These are phyloP conservation scores for Ptychobarbus kaznakovi DNA, from an alignment of 2,797 vertebrate genomes.

Conservation along the genomic window DNA sequence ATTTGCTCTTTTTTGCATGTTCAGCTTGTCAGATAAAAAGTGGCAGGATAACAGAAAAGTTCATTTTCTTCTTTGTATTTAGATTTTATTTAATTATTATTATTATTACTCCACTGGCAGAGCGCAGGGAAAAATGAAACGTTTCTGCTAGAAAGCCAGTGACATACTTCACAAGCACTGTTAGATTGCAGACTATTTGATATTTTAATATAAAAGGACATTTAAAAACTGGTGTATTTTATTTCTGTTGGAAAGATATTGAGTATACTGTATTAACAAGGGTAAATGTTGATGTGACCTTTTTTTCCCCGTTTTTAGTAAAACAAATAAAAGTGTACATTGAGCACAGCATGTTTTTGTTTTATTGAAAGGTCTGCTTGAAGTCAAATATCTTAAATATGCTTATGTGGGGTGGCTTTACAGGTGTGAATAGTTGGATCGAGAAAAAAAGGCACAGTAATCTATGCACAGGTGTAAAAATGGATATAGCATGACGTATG, in stretches of 20 bases:
- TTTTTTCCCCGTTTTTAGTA: constrained; percentile 68
- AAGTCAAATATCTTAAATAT: neutral
- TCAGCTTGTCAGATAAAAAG: constrained; percentile 75
- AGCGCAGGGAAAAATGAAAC: constrained; percentile 64
- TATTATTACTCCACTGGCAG: constrained; percentile 50
- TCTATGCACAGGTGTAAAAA: neutral
- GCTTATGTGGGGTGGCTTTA: neutral
- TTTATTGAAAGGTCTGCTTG: neutral
- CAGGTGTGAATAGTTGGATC: neutral
- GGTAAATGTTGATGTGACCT: constrained; percentile 82
- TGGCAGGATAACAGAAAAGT: constrained; percentile 70
- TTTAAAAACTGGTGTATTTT: constrained; percentile 79
- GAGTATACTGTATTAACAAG: constrained; percentile 78
- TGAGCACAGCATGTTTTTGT: constrained; percentile 53
- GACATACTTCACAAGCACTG: constrained; percentile 79
- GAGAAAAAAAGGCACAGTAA: neutral
- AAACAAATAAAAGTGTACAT: constrained; percentile 80
- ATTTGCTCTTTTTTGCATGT: constrained; percentile 79
- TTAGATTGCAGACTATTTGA: constrained; percentile 81
- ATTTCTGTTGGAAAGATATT: constrained; percentile 80
- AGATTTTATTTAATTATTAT: constrained; percentile 22
- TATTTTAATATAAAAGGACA: constrained; percentile 84
- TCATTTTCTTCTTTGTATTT: constrained; percentile 62
- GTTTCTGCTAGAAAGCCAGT: constrained; percentile 77
- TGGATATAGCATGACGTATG: neutral